phyloP scores from a whole-genome alignment of 2,888 invertebrate genomes.

The Orchestes rusci region DNA sequence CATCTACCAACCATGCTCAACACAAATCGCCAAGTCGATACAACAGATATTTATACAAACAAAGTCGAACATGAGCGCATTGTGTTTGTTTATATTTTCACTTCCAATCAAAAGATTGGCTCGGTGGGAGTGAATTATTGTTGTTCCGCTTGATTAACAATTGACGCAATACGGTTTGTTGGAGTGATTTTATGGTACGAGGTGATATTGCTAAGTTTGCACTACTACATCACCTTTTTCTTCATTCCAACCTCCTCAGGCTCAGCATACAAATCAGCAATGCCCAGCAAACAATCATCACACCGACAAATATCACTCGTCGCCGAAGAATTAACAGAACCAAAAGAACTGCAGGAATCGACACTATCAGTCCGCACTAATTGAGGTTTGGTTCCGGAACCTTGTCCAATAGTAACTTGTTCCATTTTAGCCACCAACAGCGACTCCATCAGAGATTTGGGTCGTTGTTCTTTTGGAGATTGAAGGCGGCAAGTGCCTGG shows the following conservation, averaged over 20 bases:
- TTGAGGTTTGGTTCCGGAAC: conserved; percentile 30
- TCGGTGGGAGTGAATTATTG: too few species aligned
- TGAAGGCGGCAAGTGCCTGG: conserved; percentile 14
- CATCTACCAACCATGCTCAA: too few species aligned
- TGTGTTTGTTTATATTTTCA: too few species aligned
- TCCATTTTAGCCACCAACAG: conserved; percentile 78
- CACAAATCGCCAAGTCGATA: too few species aligned
- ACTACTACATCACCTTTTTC: conserved; percentile 50
- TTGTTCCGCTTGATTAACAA: too few species aligned
- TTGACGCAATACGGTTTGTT: too few species aligned
- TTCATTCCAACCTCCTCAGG: conserved; percentile 46
- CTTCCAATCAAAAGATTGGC: too few species aligned
- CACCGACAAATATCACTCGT: conserved; percentile 72
- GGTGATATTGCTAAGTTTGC: too few species aligned
- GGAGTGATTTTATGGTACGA: too few species aligned
- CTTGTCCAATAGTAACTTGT: conserved; percentile 44
- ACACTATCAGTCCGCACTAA: conserved; percentile 69
- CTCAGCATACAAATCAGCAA: conserved; percentile 65
- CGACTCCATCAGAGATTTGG: conserved; percentile 75
- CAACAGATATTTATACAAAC: too few species aligned
- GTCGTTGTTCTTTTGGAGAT: conserved; percentile 43
- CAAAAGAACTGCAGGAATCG: conserved; percentile 66
- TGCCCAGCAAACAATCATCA: conserved; percentile 76
- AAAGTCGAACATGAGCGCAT: too few species aligned
- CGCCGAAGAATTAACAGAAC: conserved; percentile 51